Evolutionary conservation across 1,140 invertebrate species (phyloP).

Genomic region (Daktulosphaira vitifoliae): DNA sequence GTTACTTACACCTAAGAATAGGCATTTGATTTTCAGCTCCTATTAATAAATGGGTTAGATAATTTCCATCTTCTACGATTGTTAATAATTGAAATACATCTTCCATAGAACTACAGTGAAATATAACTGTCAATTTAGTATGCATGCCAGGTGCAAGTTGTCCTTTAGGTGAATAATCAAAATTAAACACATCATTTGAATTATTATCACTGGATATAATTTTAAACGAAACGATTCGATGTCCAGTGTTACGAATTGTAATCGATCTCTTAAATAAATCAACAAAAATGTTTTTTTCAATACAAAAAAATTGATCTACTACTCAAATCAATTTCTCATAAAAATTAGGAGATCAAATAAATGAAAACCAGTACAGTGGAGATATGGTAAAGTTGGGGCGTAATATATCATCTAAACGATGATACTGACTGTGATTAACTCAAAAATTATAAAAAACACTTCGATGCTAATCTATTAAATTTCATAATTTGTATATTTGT

Average conservation of each 20-base stretch:
- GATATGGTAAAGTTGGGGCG: too few species aligned
- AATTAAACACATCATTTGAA: background rate
- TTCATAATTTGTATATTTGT: too few species aligned
- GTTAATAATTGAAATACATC: background rate
- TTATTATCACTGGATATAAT: background rate
- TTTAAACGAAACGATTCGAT: background rate
- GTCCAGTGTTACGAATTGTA: background rate
- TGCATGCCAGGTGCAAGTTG: slow-evolving; percentile 7
- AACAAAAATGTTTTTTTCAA: too few species aligned
- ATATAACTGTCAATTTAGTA: background rate
- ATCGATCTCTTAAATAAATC: background rate
- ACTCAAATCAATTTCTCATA: too few species aligned
- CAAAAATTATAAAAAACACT: too few species aligned
- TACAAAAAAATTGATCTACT: too few species aligned
- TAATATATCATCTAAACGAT: too few species aligned
- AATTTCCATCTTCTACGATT: background rate
- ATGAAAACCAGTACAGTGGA: too few species aligned
- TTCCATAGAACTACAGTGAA: slow-evolving; percentile 1
- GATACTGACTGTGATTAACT: too few species aligned
- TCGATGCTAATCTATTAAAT: too few species aligned
- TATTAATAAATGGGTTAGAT: background rate
- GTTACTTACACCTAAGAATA: background rate
- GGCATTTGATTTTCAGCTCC: background rate
- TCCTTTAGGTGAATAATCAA: background rate
- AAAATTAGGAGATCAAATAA: too few species aligned